phyloP scores from a whole-genome alignment of 2,888 invertebrate species.

The Xestobium rufovillosum region DNA sequence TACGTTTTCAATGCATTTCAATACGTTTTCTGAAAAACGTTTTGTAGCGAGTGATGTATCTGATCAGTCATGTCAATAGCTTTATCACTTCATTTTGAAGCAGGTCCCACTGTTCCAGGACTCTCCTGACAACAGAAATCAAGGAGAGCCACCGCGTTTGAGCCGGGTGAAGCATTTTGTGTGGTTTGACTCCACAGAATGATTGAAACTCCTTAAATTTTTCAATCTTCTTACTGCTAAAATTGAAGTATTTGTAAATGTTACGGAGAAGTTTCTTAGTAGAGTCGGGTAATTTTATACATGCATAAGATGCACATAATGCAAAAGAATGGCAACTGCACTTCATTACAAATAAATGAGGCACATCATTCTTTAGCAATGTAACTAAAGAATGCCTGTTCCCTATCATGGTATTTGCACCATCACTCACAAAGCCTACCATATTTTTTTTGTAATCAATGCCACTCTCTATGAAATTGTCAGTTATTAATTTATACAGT shows the following conservation, averaged over 20 bases:
- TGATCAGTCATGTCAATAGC: neutral
- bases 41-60: neutral
- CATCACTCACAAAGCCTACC: slow-evolving; percentile 35
- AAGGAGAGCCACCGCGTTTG: slow-evolving; percentile 24
- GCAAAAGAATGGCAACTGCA: slow-evolving; percentile 35
- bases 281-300: slow-evolving; percentile 28
- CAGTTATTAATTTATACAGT: slow-evolving; percentile 21
- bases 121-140: slow-evolving; percentile 18
- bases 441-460: slow-evolving; percentile 30
- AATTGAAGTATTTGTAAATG: slow-evolving; percentile 31
- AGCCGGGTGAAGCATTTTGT: slow-evolving; percentile 25
- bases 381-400: slow-evolving; percentile 28
- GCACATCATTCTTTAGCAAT: slow-evolving; percentile 29
- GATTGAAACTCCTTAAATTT: slow-evolving; percentile 28
- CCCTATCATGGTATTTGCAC: slow-evolving; percentile 35
- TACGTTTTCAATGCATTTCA: neutral
- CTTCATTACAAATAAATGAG: slow-evolving; percentile 32
- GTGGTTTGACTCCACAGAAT: slow-evolving; percentile 22
- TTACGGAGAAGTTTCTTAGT: slow-evolving; percentile 29
- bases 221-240: slow-evolving; percentile 28
- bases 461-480: slow-evolving; percentile 21
- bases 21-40: slow-evolving; percentile 5
- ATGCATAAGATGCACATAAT: slow-evolving; percentile 32
- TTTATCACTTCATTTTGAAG: slow-evolving; percentile 11
- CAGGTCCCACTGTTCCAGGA: slow-evolving; percentile 21